Base-by-base conservation (phyloP, 2,113 vertebrate species). In the Chrysemys picta region DNA sequence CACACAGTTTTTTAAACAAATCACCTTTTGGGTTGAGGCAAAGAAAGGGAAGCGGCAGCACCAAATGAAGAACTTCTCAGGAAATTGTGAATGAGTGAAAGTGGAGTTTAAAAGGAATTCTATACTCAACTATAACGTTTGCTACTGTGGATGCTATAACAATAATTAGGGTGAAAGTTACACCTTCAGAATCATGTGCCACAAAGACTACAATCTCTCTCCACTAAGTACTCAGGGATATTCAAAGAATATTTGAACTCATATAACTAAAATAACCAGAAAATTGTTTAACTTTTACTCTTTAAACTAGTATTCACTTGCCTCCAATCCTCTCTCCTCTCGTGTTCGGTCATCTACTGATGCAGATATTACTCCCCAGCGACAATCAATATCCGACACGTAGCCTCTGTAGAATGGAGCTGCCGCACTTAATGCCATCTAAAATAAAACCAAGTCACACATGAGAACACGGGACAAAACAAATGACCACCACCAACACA, bases 371-470 rank as follows among this genome's bases (percentile, higher is more conserved):
- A 99, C 99, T 57, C 99, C 99, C 99, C 99, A 99, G 93, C 99
- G 99, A 96, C 99, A 99, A 97, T 99, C 99, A 11, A 98, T 99
- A 93, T 99, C 99, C 0, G 99, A 99, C 94, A 99, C 98, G 2
- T 98, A 99, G 94, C 99, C 99, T 98, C 99, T 98, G 98, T 99
- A 99, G 97, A 99, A 99, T 2, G 99, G 99, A 38, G 99, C 99
- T 1, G 99, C 99, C 35, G 99, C 99, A 79, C 99, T 99, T 97
- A 99, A 89, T 0, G 99, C 99, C 99, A 99, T 99, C 99, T 99
- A 92, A 50, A 98, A 98, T 89, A 35, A 97, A 93, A 93, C 4
- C 82, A 10, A 82, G 80, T 8, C 47, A 10, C 1, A 4, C 4
- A 14, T 86, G 52, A 96, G 85, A 94, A 84, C 19, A 80, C 69